Evolutionary conservation across 2,888 invertebrate species (phyloP).

Genomic region (Aromia moschata): DNA sequence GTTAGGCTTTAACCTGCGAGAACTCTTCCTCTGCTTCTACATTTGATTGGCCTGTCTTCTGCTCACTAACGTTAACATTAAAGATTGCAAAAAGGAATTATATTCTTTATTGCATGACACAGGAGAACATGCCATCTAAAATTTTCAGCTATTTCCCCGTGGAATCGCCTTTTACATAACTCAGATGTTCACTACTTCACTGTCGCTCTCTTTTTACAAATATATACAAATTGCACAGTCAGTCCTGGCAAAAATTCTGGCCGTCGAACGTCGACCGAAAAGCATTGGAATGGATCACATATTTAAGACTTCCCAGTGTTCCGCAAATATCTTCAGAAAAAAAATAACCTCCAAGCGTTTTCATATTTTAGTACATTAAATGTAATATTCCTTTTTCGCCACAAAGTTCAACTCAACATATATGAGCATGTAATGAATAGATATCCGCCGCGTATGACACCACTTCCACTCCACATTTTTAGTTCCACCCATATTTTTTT

Average conservation of each 20-base stretch:
- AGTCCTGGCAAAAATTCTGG: conserved; percentile 57
- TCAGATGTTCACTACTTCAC: background rate
- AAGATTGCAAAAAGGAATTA: background rate
- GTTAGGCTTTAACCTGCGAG: background rate
- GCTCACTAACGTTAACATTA: background rate
- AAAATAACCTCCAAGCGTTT: background rate
- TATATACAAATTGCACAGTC: conserved; percentile 59
- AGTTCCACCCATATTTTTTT: too few species aligned
- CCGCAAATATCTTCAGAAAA: background rate
- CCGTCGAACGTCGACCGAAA: conserved; percentile 24
- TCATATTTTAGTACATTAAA: too few species aligned
- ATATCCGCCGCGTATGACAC: too few species aligned
- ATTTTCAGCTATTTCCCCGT: background rate
- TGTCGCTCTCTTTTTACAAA: conserved; percentile 4
- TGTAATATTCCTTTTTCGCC: too few species aligned
- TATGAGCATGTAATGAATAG: too few species aligned
- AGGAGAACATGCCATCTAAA: background rate
- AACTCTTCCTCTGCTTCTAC: background rate
- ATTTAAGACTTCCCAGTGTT: background rate
- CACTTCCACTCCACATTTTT: too few species aligned
- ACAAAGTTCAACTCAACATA: too few species aligned
- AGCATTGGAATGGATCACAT: conserved; percentile 39
- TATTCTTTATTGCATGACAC: background rate
- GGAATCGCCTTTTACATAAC: background rate
- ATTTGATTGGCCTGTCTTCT: background rate